phyloP scores from a whole-genome alignment of 2,797 vertebrate species.

The Sebastes goodei region DNA sequence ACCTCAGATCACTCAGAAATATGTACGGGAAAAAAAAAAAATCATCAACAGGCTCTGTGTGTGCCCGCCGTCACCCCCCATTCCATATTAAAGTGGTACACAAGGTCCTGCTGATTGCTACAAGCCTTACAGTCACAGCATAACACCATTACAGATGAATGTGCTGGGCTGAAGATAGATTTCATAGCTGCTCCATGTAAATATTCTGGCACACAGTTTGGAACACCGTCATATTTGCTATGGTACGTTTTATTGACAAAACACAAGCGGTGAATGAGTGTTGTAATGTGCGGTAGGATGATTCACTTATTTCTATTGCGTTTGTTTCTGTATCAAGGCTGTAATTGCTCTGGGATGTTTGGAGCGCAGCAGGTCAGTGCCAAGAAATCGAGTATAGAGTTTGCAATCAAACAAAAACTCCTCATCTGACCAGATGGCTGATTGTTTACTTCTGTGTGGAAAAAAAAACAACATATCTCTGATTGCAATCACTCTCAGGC shows the following conservation, averaged over 20 bases:
- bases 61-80: constrained; percentile 41
- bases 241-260: constrained; percentile 52
- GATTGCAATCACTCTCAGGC: constrained; percentile 79
- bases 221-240: constrained; percentile 54
- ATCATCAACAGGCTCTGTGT: constrained; percentile 59
- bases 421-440: constrained; percentile 76
- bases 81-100: constrained; percentile 66
- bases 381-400: constrained; percentile 40
- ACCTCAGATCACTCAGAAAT: constrained; percentile 53
- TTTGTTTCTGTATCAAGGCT: constrained; percentile 1
- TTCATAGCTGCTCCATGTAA: constrained; percentile 59
- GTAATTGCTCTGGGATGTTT: constrained; percentile 19
- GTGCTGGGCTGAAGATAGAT: constrained; percentile 46
- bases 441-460: constrained; percentile 72
- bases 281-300: constrained; percentile 1
- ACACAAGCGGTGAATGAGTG: constrained; percentile 15
- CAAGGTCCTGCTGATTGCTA: constrained; percentile 66
- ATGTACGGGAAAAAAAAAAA: constrained; percentile 50
- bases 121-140: constrained; percentile 67
- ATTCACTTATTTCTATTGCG: background rate
- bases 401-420: constrained; percentile 66
- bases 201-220: constrained; percentile 61
- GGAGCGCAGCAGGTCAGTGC: constrained; percentile 28
- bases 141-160: constrained; percentile 63
- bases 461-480: constrained; percentile 52